Evolutionary conservation across 2,888 invertebrate species (phyloP), one percentile per base, ranked within the genome.

Genomic region (Andrena marginata): DNA sequence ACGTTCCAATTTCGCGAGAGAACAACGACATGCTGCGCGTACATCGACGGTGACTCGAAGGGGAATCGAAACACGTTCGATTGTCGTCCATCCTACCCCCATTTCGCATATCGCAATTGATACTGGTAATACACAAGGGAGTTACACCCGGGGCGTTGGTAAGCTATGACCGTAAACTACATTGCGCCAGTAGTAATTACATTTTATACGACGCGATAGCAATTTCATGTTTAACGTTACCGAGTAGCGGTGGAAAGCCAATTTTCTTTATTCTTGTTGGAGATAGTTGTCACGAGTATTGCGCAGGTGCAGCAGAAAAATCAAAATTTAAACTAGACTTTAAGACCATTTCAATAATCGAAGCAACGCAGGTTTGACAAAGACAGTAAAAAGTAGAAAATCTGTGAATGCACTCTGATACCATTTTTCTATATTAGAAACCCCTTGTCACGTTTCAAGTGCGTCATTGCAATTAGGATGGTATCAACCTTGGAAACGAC

Each of bases 1-100:
- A 85, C 85, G 86, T 80, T 88, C 77, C 86, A 85, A 88, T 88
- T 86, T 89, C 74, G 73, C 76, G 77, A 81, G 74, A 76, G 87
- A 82, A 81, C 74, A 72, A 82, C 71, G 74, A 77, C 70, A 69
- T 64, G 73, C 49, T 56, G 70, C 74, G 42, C 48, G 71, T 56
- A 77, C 67, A 60, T 49, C 62, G 56, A 70, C 26, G 23, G 49
- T 62, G 65, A 69, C 64, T 59, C 60, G 63, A 64, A 74, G 64
- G 48, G 59, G 56, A 64, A 83, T 78, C 64, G 78, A 72, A 79
- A 72, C 60, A 62, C 70, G 65, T 70, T 77, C 73, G 76, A 77
- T 63, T 48, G 35, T 49, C 67, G 35, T 49, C 54, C 42, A 51
- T 67, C 42, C 54, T 33, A 23, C 70, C 31, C 29, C 33, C 49